Base-by-base conservation (phyloP, 2,113 vertebrate species). In the Microcebus tavaratra region DNA sequence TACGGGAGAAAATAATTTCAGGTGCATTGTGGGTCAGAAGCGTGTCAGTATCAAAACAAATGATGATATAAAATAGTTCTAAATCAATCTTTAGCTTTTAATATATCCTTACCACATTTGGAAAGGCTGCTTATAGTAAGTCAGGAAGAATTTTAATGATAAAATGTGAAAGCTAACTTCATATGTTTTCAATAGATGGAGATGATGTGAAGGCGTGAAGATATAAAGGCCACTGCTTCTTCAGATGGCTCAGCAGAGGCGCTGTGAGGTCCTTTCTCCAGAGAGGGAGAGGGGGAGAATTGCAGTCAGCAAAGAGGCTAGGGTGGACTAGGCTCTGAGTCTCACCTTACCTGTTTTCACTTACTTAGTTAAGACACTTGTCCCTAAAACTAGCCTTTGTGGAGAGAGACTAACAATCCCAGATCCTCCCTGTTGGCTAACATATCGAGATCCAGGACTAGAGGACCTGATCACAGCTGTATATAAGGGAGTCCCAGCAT, bases 1-100 rank as follows among this genome's bases (percentile, higher is more conserved):
- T 86, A 31, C 7, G 36, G n/a, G 36, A 87, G 48, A 80, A 96
- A 92, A 82, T 68, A 90, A 84, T 94, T 90, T 96, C 48, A 92
- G 90, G 59, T 50, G 36, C 34, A 31, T 63, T 34, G 18, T 39
- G 8, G n/a, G 23, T 76, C 31, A 72, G 59, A 93, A 31, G 13
- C 63, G 6, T n/a, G n/a, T 57, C 2, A 0, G 3, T 25, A 91
- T 91, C 42, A 81, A 80, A 93, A 63, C 39, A 72, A 81, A 76
- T n/a, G 53, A 59, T n/a, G 29, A 76, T 6, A 53, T 6, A 88
- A 92, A 76, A 57, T 20, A 63, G 45, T 59, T 94, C 67, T 65
- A 91, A 94, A 93, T 50, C 53, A 67, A 29, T 68, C 13, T 90
- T 79, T 45, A 45, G 48, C 63, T 82, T 67, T 84, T 42, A 55